These are phyloP conservation scores for Acanthosepion esculentum DNA, from an alignment of 2,888 invertebrate species.

Conservation along the genomic window DNA sequence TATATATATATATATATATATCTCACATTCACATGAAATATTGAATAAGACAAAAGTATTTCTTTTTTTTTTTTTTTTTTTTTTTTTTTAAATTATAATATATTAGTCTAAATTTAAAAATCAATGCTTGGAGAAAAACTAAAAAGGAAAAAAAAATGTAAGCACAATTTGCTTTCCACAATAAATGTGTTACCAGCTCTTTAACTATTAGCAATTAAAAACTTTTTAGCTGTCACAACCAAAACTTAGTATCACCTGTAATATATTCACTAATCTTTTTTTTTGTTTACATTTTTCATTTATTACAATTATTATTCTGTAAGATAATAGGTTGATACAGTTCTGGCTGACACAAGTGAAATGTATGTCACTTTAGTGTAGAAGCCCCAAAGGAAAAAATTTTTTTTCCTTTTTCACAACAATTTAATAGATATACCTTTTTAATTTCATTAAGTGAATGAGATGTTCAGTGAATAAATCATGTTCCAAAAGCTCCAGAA, in stretches of 20 bases:
- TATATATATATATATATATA: not conserved
- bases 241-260: constrained; percentile 20
- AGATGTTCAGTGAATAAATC: not conserved
- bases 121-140: not conserved
- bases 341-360: constrained; percentile 21
- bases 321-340: not conserved
- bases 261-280: not conserved
- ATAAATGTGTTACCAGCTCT: not conserved
- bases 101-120: constrained; percentile 12
- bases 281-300: not conserved
- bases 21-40: not conserved
- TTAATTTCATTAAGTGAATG: not conserved
- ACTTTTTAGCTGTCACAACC: constrained; percentile 6
- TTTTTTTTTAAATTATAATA: not conserved
- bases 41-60: constrained; percentile 8
- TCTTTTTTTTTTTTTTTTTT: not conserved
- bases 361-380: not conserved
- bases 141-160: not conserved
- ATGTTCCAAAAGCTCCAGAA: not conserved
- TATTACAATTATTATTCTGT: not conserved
- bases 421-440: not conserved
- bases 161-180: not conserved
- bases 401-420: not conserved
- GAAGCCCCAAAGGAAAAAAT: not conserved
- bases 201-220: not conserved